Conservation (phyloP, 2,797 vertebrate genomes). For the Merluccius polli region DNA sequence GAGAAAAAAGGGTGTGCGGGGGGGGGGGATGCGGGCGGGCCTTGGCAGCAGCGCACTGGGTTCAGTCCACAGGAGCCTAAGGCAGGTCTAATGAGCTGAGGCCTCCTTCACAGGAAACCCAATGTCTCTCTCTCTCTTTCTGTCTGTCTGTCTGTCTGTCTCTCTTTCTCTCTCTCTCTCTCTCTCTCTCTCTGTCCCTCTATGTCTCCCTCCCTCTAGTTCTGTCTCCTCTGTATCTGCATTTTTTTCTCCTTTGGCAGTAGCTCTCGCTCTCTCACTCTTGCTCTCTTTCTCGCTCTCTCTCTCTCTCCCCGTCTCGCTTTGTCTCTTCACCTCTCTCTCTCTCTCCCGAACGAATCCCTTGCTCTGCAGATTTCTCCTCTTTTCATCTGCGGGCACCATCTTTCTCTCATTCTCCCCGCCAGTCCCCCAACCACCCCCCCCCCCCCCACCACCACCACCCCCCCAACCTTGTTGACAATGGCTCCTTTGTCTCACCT, state of each 20-base stretch:
- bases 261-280: background rate
- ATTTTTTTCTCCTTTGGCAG: background rate
- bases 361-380: constrained; percentile 39
- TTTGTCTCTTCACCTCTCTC: constrained; percentile 21
- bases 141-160: background rate
- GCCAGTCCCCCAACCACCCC: constrained; percentile 21
- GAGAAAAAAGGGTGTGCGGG: background rate
- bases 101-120: constrained; percentile 51
- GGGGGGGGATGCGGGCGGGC: constrained; percentile 28
- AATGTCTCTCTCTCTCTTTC: constrained; percentile 1
- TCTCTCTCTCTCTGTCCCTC: constrained; percentile 2
- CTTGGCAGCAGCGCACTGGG: constrained; percentile 56
- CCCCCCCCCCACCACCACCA: constrained; percentile 7
- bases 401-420: constrained; percentile 25
- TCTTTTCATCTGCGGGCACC: constrained; percentile 41
- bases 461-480: constrained; percentile 37
- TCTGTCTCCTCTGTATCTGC: constrained; percentile 7
- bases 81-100: constrained; percentile 69
- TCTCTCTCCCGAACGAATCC: too few relatives aligned
- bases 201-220: background rate
- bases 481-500: constrained; percentile 47
- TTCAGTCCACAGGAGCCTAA: constrained; percentile 57
- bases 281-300: background rate
- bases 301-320: constrained; percentile 14
- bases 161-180: background rate